phyloP scores from a whole-genome alignment of 2,113 vertebrate genomes.

The Herpailurus yagouaroundi region DNA sequence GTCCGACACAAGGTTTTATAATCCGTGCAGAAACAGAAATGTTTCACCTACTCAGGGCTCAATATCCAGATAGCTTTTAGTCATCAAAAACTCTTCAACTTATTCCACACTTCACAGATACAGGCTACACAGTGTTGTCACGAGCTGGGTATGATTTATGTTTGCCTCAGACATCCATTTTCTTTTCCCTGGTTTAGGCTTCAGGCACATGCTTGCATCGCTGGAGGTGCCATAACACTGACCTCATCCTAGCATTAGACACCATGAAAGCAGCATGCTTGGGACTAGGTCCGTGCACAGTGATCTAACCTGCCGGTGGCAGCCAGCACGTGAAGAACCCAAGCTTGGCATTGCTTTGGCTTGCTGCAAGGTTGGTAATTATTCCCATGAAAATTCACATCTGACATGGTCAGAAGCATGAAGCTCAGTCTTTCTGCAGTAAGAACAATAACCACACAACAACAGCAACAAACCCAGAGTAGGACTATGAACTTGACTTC shows the following conservation, averaged over 20 bases:
- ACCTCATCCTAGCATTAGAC: neutral
- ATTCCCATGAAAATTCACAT: neutral
- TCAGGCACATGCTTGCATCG: neutral
- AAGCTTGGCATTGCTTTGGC: neutral
- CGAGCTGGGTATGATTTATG: neutral
- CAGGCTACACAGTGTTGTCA: neutral
- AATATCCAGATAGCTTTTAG: neutral
- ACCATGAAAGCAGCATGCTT: neutral
- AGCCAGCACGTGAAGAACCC: neutral
- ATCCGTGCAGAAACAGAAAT: slow-evolving; percentile 21
- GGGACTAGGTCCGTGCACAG: neutral
- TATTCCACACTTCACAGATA: slow-evolving; percentile 41
- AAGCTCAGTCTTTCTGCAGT: neutral
- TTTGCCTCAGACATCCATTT: neutral
- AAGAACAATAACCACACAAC: neutral
- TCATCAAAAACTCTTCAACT: slow-evolving; percentile 6
- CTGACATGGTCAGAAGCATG: neutral
- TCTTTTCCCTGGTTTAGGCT: neutral
- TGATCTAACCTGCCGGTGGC: neutral
- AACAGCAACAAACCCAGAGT: neutral
- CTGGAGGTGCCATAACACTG: neutral
- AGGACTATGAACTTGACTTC: neutral
- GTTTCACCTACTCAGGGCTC: neutral
- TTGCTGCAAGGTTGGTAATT: neutral
- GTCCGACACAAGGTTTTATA: neutral